These are phyloP conservation scores for Epicauta chinensis DNA, from an alignment of 1,140 invertebrate genomes.

Conservation along the genomic window DNA sequence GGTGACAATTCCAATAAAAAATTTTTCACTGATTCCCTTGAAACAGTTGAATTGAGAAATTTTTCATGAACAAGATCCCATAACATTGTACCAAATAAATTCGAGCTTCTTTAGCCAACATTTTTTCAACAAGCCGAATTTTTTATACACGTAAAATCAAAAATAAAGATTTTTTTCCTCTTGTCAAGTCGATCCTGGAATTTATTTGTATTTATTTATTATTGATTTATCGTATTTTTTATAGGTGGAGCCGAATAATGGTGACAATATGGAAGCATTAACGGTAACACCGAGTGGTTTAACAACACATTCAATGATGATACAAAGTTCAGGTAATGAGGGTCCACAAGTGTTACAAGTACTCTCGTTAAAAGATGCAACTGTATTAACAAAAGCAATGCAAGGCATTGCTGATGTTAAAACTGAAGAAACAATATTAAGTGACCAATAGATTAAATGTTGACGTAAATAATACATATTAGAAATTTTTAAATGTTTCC, in stretches of 20 bases:
- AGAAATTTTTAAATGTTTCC: neutral
- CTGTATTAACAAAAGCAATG: constrained; percentile 71
- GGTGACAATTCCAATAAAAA: no score
- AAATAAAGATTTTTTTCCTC: no score
- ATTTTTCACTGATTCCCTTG: no score
- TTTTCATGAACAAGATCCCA: no score
- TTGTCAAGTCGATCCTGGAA: no score
- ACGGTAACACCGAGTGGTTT: constrained; percentile 58
- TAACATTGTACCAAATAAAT: no score
- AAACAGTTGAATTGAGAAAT: no score
- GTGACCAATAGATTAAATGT: constrained; percentile 35
- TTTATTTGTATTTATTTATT: neutral
- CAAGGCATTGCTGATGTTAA: constrained; percentile 52
- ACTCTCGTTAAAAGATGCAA: constrained; percentile 74
- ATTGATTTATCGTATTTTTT: constrained; percentile 1
- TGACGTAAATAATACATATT: neutral
- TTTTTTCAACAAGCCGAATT: no score
- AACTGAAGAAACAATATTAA: constrained; percentile 41
- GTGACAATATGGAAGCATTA: constrained; percentile 59
- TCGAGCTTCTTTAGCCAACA: no score
- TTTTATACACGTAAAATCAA: no score
- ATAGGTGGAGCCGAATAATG: constrained; percentile 59
- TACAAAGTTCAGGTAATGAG: constrained; percentile 59
- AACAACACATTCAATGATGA: constrained; percentile 70
- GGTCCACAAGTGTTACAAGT: constrained; percentile 75